These are phyloP conservation scores for Microctonus hyperodae DNA, from an alignment of 2,888 invertebrate species.

Conservation along the genomic window DNA sequence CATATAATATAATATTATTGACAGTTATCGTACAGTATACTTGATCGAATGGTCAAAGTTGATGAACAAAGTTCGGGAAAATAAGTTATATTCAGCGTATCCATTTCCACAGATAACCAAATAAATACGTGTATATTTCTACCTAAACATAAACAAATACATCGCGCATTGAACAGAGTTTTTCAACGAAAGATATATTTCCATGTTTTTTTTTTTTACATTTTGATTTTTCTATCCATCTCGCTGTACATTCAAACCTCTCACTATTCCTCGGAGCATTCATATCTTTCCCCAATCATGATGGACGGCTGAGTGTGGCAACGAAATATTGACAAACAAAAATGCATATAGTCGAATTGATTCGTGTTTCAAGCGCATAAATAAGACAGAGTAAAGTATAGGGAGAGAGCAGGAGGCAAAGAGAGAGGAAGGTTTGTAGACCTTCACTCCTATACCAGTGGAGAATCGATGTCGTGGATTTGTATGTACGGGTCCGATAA, in stretches of 20 bases:
- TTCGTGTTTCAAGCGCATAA: conserved; percentile 6
- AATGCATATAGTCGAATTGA: conserved; percentile 17
- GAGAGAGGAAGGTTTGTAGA: too few species aligned
- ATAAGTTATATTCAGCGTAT: neutral
- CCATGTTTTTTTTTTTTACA: neutral
- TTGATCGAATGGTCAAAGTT: neutral
- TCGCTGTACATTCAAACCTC: neutral
- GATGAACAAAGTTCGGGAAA: neutral
- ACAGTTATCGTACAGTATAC: neutral
- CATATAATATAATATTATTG: too few species aligned
- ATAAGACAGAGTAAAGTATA: conserved; percentile 14
- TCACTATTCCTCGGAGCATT: neutral
- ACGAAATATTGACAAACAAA: conserved; percentile 23
- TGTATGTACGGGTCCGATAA: conserved; percentile 26
- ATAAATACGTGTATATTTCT: neutral
- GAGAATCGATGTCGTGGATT: conserved; percentile 25
- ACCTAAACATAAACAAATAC: too few species aligned
- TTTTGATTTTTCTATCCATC: neutral
- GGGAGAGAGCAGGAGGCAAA: neutral
- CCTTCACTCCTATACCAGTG: neutral
- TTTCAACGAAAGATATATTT: neutral
- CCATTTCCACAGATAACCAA: neutral
- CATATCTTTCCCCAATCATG: neutral
- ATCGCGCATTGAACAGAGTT: neutral
- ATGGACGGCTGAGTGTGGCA: conserved; percentile 6